Base-by-base conservation (phyloP, 2,888 invertebrate species). In the Epistrophe grossulariae region DNA sequence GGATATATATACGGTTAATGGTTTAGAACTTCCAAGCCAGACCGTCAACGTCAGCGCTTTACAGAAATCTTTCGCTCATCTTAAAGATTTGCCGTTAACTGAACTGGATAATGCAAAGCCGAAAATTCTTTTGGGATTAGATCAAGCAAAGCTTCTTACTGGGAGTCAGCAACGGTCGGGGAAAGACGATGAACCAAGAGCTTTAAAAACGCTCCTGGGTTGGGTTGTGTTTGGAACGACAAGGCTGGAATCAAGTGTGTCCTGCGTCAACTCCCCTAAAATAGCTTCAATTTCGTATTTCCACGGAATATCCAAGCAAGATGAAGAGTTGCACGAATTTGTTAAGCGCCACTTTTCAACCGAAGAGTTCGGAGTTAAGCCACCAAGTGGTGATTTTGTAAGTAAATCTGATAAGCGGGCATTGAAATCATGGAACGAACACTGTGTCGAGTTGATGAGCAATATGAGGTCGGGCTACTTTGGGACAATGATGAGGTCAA, bases 321-420 rank as follows among this genome's bases (percentile, higher is more conserved):
- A 79, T 43, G 68, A 74, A 4, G 43, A 70, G 2, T 31, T 80
- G 0, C 74, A 80, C 40, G 52, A 74, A 7, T 13, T 68, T 11
- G 66, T 80, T 1, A 74, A 80, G 40, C 59, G 19, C 0, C 55
- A 81, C 50, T 76, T 81, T 17, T 40, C 64, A 13, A 81, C 62
- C 10, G 76, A 76, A 38, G 71, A 81, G 17, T 81, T 81, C 35
- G 76, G 71, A 45, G 76, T 81, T 15, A 48, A 40, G 10, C 55
- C 70, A 1, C 55, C 60, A 2, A 71, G 38, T 2, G 48, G 31
- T 43, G 43, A 71, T 2, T 64, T 77, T 24, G 40, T 71, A 1
- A 57, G 48, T 13, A 40, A 48, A 17, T 40, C 38, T 13, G 76
- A 70, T n/a, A 24, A 38, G 15, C 70, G 70, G 17, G 70, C 57